Evolutionary conservation across 2,797 vertebrate species (phyloP), one percentile per base, ranked within the genome.

Genomic region (Loris lydekkerianus): DNA sequence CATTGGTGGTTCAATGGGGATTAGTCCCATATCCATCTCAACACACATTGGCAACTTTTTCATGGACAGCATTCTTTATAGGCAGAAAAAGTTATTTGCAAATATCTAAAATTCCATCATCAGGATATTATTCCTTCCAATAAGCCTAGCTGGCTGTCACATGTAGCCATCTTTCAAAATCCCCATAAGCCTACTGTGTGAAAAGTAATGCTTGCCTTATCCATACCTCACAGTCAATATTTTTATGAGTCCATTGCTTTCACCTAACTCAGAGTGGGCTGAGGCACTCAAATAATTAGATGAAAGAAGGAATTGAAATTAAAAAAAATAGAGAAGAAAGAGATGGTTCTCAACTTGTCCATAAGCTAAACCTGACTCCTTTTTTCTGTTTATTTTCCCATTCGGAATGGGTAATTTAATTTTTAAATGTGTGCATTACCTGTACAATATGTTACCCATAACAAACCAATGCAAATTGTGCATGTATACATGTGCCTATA

Each of bases 221-320:
- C 4, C 25, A 82, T 29, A 70, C 31, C 20, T 92, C 60, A 80
- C 15, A 61, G 6, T 77, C 58, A 61, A 58, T 2, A 10, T 53
- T 81, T 40, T 93, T 92, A 25, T 58, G 43, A 92, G 21, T 58
- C 61, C 34, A 76, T 53, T 11, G 31, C 83, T 37, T 43, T 81
- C 70, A 88, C 31, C 49, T 67, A 29, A 46, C 15, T 90, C 56
- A 86, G n/a, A 34, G 21, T 78, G 23, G 53, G 3, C 6, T 65
- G 27, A 92, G 9, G 0, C 8, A 37, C 17, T 93, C 69, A 81
- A 76, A 85, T 37, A 86, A 87, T 91, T 78, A 78, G 3, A 75
- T 13, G 40, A n/a, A 78, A 92, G 27, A 94, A 96, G 73, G 60
- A 89, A 93, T 23, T 43, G 27, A 89, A 96, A 85, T 78, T 20